Conservation (phyloP, 2,113 vertebrate species). For the Piaya cayana region DNA sequence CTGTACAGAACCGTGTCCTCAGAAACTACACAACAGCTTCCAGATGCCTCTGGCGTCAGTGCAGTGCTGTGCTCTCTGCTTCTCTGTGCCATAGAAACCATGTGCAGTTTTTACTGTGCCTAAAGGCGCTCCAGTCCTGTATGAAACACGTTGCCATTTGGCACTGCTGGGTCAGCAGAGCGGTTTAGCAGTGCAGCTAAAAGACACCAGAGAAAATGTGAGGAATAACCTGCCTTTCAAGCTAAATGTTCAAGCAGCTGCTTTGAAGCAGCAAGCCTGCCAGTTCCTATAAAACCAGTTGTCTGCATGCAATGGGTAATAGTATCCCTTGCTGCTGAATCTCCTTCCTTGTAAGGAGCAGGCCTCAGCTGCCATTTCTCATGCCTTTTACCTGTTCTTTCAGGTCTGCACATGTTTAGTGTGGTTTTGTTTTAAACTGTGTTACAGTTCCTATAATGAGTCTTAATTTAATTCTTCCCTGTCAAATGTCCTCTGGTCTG, state of each 20-base stretch:
- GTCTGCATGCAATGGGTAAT: not conserved
- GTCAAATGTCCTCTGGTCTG: slow-evolving; percentile 14
- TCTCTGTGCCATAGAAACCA: not conserved
- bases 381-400: not conserved
- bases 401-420: not conserved
- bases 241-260: not conserved
- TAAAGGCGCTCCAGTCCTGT: fast-evolving
- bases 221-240: not conserved
- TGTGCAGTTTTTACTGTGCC: not conserved
- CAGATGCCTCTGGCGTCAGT: not conserved
- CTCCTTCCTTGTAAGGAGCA: not conserved
- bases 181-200: not conserved
- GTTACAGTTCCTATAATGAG: not conserved
- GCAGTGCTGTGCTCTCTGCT: not conserved
- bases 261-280: not conserved
- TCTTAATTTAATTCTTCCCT: not conserved
- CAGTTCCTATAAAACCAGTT: not conserved
- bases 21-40: not conserved
- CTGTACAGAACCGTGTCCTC: fast-evolving
- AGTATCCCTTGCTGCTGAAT: not conserved
- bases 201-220: not conserved
- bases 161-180: not conserved
- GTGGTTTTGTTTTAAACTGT: not conserved
- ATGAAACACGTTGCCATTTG: not conserved
- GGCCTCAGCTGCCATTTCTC: not conserved